phyloP scores from a whole-genome alignment of 2,113 vertebrate species.

The Protobothrops mucrosquamatus region DNA sequence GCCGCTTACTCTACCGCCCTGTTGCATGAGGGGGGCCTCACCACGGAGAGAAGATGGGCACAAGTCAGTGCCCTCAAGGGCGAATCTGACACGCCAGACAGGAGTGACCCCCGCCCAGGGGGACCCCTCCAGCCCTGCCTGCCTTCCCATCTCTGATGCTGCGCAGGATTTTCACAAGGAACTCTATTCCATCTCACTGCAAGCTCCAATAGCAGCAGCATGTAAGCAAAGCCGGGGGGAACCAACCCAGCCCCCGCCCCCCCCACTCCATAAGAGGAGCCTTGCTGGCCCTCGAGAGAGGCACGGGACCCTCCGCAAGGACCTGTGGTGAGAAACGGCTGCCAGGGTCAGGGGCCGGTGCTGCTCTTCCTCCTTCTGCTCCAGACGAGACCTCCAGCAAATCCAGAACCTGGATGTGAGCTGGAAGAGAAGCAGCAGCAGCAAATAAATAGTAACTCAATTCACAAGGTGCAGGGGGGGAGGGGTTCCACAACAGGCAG shows the following conservation, averaged over 20 bases:
- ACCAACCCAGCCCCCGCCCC: too few relatives aligned
- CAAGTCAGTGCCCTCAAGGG: background rate
- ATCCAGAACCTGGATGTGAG: slow-evolving; percentile 75
- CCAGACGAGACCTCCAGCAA: slow-evolving; percentile 73
- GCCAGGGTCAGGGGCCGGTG: slow-evolving; percentile 56
- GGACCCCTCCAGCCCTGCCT: too few relatives aligned
- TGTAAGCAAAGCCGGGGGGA: background rate
- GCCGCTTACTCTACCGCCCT: background rate
- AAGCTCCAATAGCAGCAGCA: background rate
- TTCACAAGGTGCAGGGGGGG: background rate
- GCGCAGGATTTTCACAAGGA: background rate
- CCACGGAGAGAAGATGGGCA: background rate
- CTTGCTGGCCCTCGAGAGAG: background rate
- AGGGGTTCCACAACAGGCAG: background rate
- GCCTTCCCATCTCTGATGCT: background rate
- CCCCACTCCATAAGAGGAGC: background rate
- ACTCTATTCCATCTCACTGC: background rate
- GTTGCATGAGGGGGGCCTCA: background rate
- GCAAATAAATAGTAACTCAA: background rate
- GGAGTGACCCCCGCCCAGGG: background rate
- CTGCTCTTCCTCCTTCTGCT: slow-evolving; percentile 76
- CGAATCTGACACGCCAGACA: background rate
- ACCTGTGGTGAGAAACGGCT: slow-evolving; percentile 76
- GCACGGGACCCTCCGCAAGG: background rate
- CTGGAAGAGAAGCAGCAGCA: slow-evolving; percentile 58